Evolutionary conservation across 1,140 invertebrate species (phyloP), one percentile per base, ranked within the genome.

Genomic region (Drosophila pruinosa): DNA sequence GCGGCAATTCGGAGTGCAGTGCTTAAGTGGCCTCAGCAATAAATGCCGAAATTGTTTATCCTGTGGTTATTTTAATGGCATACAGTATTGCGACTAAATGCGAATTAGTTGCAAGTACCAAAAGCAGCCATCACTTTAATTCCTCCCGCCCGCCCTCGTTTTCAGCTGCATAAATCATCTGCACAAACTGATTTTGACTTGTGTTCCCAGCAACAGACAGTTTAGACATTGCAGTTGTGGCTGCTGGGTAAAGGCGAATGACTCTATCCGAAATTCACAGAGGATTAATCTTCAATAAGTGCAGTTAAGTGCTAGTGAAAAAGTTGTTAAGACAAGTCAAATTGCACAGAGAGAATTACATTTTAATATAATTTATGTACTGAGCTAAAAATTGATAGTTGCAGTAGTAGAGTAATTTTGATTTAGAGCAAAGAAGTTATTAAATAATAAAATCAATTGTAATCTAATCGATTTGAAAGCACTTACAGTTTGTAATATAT

Each of bases 21-120:
- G 26, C 41, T 48, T 64, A 56, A 70, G 59, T 70, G 61, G 43
- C 43, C 31, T 50, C 24, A 17, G 17, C 41, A 56, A 54, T 64
- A 64, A 39, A 69, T 62, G 21, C 58, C 47, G 21, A 53, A 53
- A 69, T 69, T 36, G 19, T 59, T 14, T 39, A 62, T 62, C 21
- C 41, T 53, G 38, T 10, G 50, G 41, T 22, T 47, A 38, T 36
- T 43, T 41, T 59, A 47, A 38, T 69, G 65, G 21, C 57, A 69
- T 47, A 34, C 28, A 15, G n/a, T 36, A 62, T 48, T 54, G 48
- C 43, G 50, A 47, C 48, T 56, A 70, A 70, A 54, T 63, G 39
- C 50, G 41, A 54, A 54, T 63, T 70, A 54, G 52, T 56, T 38
- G 14, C 47, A 22, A 15, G n/a, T 34, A 34, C n/a, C n/a, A 34